Percentiles rank a stretch among this genome's conserved stretches.
Evolutionary conservation across 2,797 vertebrate genomes (phyloP).

Genomic region (Dallia pectoralis): DNA sequence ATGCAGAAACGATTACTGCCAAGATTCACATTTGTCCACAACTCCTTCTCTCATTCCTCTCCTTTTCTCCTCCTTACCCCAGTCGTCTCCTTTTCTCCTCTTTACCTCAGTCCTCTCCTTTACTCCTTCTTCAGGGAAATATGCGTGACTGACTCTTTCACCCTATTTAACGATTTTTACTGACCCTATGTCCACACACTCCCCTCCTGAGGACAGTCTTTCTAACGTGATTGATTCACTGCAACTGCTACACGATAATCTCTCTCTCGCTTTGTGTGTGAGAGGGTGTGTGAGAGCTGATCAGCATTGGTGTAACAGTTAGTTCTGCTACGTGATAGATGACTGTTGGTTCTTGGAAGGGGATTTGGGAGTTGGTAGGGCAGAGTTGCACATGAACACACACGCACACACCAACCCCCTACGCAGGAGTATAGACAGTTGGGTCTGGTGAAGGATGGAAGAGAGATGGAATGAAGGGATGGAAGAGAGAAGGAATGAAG

Average conservation of each 20-base stretch:
- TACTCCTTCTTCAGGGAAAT: background rate
- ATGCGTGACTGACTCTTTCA: background rate
- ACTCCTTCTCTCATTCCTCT: constrained; percentile 7
- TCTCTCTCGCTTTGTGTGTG: constrained; percentile 23
- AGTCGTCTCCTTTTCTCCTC: no score
- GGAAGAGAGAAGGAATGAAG: no score
- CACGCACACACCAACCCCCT: background rate
- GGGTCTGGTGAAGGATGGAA: constrained; percentile 41
- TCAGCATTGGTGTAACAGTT: constrained; percentile 34
- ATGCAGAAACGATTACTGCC: constrained; percentile 68
- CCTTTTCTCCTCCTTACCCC: background rate
- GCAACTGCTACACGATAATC: background rate
- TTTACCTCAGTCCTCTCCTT: background rate
- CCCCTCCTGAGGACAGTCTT: background rate
- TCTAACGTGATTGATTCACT: background rate
- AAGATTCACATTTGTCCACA: constrained; percentile 47
- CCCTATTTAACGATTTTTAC: constrained; percentile 16
- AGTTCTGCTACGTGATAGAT: constrained; percentile 53
- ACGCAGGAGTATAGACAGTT: constrained; percentile 23
- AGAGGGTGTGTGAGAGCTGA: constrained; percentile 30
- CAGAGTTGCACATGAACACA: constrained; percentile 26
- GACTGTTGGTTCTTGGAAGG: constrained; percentile 42
- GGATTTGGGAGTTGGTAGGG: constrained; percentile 49
- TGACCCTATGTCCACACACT: constrained; percentile 7
- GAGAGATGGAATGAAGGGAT: background rate